Conservation (phyloP, 2,888 invertebrate species). For the Brenthis ino region DNA sequence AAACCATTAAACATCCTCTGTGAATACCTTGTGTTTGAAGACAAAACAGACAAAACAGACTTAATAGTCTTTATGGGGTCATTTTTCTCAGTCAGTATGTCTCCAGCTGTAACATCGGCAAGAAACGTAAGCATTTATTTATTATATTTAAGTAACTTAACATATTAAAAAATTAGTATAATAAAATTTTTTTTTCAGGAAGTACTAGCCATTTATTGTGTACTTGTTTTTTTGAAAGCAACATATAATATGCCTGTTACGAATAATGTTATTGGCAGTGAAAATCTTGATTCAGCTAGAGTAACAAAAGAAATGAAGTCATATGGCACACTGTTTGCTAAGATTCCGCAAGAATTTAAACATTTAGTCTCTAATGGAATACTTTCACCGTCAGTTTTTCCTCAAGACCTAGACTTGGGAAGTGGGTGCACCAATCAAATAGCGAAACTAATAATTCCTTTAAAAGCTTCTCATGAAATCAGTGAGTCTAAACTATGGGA, state of each 20-base stretch:
- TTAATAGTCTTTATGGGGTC: neutral
- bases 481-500: slow-evolving; percentile 33
- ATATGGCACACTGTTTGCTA: slow-evolving; percentile 53
- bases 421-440: slow-evolving; percentile 57
- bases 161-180: neutral
- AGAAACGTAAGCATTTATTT: slow-evolving; percentile 32
- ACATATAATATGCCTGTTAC: slow-evolving; percentile 54
- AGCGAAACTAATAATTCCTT: slow-evolving; percentile 52
- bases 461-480: slow-evolving; percentile 30
- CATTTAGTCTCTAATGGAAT: slow-evolving; percentile 39
- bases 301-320: slow-evolving; percentile 44
- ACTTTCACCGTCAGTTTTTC: slow-evolving; percentile 46
- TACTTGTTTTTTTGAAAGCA: slow-evolving; percentile 33
- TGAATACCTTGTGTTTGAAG: slow-evolving; percentile 36
- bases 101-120: slow-evolving; percentile 19
- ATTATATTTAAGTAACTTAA: neutral
- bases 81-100: slow-evolving; percentile 30
- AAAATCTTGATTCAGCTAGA: slow-evolving; percentile 52
- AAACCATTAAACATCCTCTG: slow-evolving; percentile 42
- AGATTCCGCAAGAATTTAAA: slow-evolving; percentile 53
- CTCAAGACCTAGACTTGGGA: slow-evolving; percentile 44
- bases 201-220: slow-evolving; percentile 44
- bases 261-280: slow-evolving; percentile 58
- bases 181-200: slow-evolving; percentile 36
- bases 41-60: slow-evolving; percentile 38